These are phyloP conservation scores for Molorchus minor DNA, from an alignment of 2,888 invertebrate genomes.

Conservation along the genomic window DNA sequence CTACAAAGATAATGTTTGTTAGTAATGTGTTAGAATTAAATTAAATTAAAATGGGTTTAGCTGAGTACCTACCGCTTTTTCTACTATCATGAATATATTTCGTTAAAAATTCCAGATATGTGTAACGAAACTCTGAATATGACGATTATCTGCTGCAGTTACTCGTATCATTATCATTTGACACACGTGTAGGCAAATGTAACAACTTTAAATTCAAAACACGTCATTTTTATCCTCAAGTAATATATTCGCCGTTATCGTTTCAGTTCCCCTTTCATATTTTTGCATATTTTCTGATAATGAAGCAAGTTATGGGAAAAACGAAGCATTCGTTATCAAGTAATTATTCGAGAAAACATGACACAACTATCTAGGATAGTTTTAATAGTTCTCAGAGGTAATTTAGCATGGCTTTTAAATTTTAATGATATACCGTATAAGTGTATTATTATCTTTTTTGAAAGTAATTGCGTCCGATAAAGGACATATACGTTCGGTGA, in stretches of 20 bases:
- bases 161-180: slow-evolving; percentile 2
- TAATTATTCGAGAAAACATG: slow-evolving; percentile 54
- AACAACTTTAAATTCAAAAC: slow-evolving; percentile 42
- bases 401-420: slow-evolving; percentile 37
- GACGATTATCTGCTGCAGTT: neutral
- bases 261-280: slow-evolving; percentile 51
- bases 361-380: slow-evolving; percentile 48
- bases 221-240: slow-evolving; percentile 45
- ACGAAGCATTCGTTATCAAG: slow-evolving; percentile 47
- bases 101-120: too few species aligned
- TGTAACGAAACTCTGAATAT: too few species aligned
- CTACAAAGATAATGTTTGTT: too few species aligned
- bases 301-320: slow-evolving; percentile 51
- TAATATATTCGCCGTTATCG: slow-evolving; percentile 31
- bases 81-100: too few species aligned
- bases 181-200: slow-evolving; percentile 35
- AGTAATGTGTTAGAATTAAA: too few species aligned
- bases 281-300: slow-evolving; percentile 53
- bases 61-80: too few species aligned
- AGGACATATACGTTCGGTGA: neutral
- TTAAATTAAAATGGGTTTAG: too few species aligned
- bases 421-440: slow-evolving; percentile 24
- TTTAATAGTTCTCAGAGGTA: slow-evolving; percentile 44
- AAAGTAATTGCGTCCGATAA: slow-evolving; percentile 17
- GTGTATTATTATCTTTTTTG: slow-evolving; percentile 12